Base-by-base conservation (phyloP, 2,113 vertebrate genomes). In the Syngnathus floridae region DNA sequence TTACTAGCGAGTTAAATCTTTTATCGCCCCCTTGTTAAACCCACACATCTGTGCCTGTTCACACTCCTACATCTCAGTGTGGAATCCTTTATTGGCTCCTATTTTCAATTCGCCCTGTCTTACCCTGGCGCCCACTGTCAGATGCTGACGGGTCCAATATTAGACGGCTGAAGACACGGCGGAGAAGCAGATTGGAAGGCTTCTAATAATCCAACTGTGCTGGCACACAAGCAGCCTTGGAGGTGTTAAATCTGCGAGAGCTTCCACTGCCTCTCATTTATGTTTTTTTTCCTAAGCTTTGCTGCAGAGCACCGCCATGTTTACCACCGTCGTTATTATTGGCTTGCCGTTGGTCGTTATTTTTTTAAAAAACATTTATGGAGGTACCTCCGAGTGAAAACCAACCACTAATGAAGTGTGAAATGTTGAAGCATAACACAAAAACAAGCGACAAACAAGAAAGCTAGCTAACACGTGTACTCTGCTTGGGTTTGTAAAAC, bases 211-310 rank as follows among this genome's bases (percentile, higher is more conserved):
- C 70, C 65, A 62, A 55, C 67, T 46, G 17, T 65, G 64, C 69
- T 84, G 84, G 80, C 79, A 54, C 67, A 69, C 75, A 72, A 66
- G 58, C 49, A 7, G 63, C 69, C 69, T 80, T 65, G 48, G 70
- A 82, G 74, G 81, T 80, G 87, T 78, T 71, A 74, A 62, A 68
- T 75, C 78, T 79, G 79, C 71, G 74, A 69, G 66, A 66, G 80
- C 82, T 72, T 72, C 57, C 43, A 69, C 66, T 70, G 35, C 61
- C 45, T 51, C 74, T 78, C 77, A 80, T 78, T 85, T 67, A 68
- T 67, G 54, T 81, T 46, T 78, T 73, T 67, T 75, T 31, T 31
- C 26, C 52, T 57, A 37, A 65, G 70, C 63, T 66, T 35, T 17
- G 38, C 75, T 68, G 54, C 52, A 67, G 64, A 59, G 35, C 67